phyloP scores from a whole-genome alignment of 2,888 invertebrate genomes.

The Zonitis immaculata region DNA sequence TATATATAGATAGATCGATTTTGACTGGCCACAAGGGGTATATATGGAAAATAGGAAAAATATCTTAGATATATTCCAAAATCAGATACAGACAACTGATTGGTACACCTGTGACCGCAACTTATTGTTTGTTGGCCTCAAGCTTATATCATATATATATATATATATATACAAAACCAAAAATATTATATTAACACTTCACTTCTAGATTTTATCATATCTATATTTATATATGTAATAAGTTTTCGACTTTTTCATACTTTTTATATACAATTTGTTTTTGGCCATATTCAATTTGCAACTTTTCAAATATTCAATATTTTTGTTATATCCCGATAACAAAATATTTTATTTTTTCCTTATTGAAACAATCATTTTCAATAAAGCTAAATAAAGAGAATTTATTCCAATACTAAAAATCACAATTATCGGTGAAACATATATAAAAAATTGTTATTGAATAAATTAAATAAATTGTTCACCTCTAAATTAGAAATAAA shows the following conservation, averaged over 20 bases:
- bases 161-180: too few relatives aligned
- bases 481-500: too few relatives aligned
- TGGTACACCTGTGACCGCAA: conserved; percentile 44
- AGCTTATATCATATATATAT: conserved; percentile 28
- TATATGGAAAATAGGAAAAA: conserved; percentile 44
- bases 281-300: background rate
- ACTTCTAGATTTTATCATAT: conserved; percentile 6
- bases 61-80: conserved; percentile 47
- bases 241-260: background rate
- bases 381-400: too few relatives aligned
- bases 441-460: too few relatives aligned
- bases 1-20: too few relatives aligned
- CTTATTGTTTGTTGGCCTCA: conserved; percentile 18
- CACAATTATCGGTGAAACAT: too few relatives aligned
- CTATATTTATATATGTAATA: background rate
- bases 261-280: background rate
- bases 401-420: too few relatives aligned
- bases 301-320: background rate
- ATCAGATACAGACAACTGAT: conserved; percentile 41
- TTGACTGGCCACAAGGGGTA: conserved; percentile 43
- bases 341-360: too few relatives aligned
- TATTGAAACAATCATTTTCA: too few relatives aligned
- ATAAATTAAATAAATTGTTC: too few relatives aligned
- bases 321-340: too few relatives aligned
- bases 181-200: conserved; percentile 48